Evolutionary conservation across 2,113 vertebrate species (phyloP).

Genomic region (Eleginops maclovinus): DNA sequence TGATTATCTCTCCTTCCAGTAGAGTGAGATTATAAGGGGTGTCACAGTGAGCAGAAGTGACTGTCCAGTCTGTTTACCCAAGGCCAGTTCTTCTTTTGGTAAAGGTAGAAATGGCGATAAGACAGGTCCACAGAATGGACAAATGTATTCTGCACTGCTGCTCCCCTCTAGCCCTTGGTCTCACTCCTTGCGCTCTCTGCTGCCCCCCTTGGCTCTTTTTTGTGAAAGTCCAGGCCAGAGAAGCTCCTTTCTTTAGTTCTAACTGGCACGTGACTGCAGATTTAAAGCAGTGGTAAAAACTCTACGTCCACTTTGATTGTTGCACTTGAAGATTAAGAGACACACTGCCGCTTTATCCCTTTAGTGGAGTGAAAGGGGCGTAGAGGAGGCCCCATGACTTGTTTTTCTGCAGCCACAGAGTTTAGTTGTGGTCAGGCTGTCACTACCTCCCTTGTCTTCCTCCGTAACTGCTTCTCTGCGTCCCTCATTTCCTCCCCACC

Average conservation of each 20-base stretch:
- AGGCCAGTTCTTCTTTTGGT: neutral
- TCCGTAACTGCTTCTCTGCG: neutral
- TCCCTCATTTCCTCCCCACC: constrained; percentile 26
- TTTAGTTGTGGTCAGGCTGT: constrained; percentile 32
- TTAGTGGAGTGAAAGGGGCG: neutral
- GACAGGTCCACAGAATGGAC: neutral
- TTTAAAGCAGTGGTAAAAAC: constrained; percentile 27
- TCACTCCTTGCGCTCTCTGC: neutral
- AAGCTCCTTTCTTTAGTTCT: constrained; percentile 9
- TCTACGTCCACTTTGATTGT: constrained; percentile 11
- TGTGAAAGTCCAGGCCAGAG: constrained; percentile 8
- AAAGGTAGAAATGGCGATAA: constrained; percentile 18
- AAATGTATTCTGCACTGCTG: neutral
- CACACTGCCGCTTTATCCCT: neutral
- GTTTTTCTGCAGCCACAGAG: constrained; percentile 28
- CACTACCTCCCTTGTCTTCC: constrained; percentile 5
- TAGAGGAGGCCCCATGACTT: neutral
- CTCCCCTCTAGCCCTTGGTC: too few relatives aligned
- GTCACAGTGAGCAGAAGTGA: neutral
- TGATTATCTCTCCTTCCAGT: neutral
- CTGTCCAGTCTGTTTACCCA: neutral
- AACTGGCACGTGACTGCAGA: constrained; percentile 49
- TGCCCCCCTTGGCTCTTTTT: neutral
- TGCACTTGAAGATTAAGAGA: constrained; percentile 12
- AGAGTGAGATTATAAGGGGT: too few relatives aligned